Conservation (phyloP, 2,888 invertebrate species). For the Empis stercorea region DNA sequence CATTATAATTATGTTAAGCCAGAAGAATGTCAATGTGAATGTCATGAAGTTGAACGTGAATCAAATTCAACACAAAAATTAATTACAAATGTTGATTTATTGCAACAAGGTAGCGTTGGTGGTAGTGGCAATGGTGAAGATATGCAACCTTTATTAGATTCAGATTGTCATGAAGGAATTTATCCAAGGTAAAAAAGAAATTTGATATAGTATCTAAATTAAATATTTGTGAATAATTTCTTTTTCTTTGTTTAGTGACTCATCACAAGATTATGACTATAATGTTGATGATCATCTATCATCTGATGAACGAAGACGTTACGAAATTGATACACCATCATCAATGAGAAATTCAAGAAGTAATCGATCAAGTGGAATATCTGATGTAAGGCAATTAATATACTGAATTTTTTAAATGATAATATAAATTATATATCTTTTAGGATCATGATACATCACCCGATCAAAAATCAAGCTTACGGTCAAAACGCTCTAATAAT, state of each 20-base stretch:
- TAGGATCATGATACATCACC: no score
- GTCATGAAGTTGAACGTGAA: conserved; percentile 49
- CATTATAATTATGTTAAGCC: conserved; percentile 73
- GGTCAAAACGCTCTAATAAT: no score
- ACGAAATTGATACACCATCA: conserved; percentile 17
- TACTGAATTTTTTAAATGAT: no score
- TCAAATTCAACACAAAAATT: conserved; percentile 23
- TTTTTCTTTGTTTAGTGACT: conserved; percentile 30
- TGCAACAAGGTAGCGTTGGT: conserved; percentile 28
- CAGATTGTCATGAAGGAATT: conserved; percentile 30
- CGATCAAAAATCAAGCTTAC: no score
- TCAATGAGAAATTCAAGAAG: no score
- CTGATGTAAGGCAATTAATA: background rate
- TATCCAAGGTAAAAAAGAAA: conserved; percentile 24
- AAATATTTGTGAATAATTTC: background rate
- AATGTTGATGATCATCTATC: conserved; percentile 26
- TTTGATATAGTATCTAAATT: background rate
- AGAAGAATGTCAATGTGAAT: conserved; percentile 78
- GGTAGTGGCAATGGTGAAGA: conserved; percentile 40
- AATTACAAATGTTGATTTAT: conserved; percentile 26
- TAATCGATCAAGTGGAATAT: background rate
- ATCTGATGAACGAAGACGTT: conserved; percentile 13
- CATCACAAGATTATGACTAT: conserved; percentile 45
- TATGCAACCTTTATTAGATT: conserved; percentile 39
- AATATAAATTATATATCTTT: no score